phyloP scores from a whole-genome alignment of 1,140 invertebrate species.

The Solen grandis region DNA sequence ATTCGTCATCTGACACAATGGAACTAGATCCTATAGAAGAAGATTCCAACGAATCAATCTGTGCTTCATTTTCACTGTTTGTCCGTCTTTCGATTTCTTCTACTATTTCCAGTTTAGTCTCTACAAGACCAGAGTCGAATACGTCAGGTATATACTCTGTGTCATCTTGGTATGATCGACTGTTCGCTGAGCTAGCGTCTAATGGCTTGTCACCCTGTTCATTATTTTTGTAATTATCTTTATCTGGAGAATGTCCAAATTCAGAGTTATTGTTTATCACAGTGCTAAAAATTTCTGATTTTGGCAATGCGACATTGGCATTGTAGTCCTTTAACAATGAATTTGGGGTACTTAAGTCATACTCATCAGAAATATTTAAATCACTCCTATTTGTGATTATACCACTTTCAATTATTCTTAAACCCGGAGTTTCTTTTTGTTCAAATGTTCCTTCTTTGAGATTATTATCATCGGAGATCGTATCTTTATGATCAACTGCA shows the following conservation, averaged over 20 bases:
- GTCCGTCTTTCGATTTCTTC: no score
- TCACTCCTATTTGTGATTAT: no score
- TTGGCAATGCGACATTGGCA: slow-evolving; percentile 41
- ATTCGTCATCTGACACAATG: slow-evolving; percentile 29
- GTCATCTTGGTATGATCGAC: no score
- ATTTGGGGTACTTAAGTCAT: slow-evolving; percentile 33
- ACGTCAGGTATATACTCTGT: no score
- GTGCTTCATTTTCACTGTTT: no score
- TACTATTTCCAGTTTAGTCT: no score
- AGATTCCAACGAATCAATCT: not conserved
- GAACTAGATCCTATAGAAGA: slow-evolving; percentile 40
- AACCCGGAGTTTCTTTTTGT: no score
- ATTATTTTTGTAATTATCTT: slow-evolving; percentile 29
- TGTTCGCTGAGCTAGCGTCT: not conserved
- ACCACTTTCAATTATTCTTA: no score
- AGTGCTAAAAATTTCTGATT: slow-evolving; percentile 50
- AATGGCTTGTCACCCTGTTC: slow-evolving; percentile 24
- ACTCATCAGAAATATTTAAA: no score
- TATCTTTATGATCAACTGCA: not conserved
- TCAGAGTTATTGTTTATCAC: slow-evolving; percentile 8
- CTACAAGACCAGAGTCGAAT: no score
- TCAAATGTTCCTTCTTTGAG: no score
- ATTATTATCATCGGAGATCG: not conserved
- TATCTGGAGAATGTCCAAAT: slow-evolving; percentile 38
- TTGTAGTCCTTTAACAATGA: slow-evolving; percentile 22